Evolutionary conservation across 1,140 invertebrate genomes (phyloP).

Genomic region (Hyles vespertilio): DNA sequence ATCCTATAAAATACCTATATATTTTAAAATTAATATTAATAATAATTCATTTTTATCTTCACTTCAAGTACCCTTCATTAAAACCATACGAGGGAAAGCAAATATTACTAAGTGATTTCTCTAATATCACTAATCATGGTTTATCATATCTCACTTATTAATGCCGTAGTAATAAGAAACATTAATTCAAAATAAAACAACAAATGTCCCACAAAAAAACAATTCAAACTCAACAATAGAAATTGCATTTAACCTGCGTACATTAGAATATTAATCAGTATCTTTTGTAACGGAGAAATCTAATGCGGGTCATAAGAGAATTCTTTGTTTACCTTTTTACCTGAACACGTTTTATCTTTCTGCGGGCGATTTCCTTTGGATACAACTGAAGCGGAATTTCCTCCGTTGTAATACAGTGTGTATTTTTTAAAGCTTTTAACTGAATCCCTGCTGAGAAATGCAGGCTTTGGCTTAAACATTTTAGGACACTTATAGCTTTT

Average conservation of each 20-base stretch:
- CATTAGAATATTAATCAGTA: neutral
- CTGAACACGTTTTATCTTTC: constrained; percentile 14
- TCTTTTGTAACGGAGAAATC: constrained; percentile 6
- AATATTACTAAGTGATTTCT: no score
- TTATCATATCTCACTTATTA: no score
- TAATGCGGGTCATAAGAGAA: constrained; percentile 12
- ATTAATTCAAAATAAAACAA: no score
- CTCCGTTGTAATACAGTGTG: neutral
- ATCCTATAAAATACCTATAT: no score
- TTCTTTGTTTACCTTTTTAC: constrained; percentile 13
- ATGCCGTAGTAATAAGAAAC: no score
- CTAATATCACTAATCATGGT: no score
- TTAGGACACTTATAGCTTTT: neutral
- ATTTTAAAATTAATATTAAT: no score
- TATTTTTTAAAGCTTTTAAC: constrained; percentile 5
- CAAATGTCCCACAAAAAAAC: no score
- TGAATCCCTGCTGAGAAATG: neutral
- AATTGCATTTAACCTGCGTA: neutral
- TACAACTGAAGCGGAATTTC: constrained; percentile 3
- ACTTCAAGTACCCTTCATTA: no score
- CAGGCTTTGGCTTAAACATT: neutral
- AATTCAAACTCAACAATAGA: no score
- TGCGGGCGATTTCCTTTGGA: constrained; percentile 14
- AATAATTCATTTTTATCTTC: no score
- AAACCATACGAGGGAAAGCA: no score